phyloP scores from a whole-genome alignment of 2,888 invertebrate genomes.

The Mechanitis messenoides region DNA sequence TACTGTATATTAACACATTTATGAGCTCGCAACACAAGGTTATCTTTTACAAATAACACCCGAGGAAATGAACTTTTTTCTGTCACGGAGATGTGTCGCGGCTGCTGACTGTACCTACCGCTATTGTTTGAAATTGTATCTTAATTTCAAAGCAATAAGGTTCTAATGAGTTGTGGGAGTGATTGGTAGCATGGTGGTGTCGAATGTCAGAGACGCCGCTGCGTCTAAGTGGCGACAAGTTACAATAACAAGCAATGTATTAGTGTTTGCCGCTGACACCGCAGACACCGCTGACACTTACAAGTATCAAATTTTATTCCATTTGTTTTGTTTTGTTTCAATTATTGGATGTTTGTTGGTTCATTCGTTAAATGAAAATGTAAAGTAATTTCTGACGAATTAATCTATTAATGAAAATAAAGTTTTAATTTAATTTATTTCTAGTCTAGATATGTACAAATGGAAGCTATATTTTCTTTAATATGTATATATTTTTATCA shows the following conservation, averaged over 20 bases:
- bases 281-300: conserved; percentile 30
- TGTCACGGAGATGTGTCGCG: conserved; percentile 55
- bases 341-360: conserved; percentile 7
- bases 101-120: conserved; percentile 37
- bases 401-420: no score
- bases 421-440: no score
- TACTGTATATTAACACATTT: conserved; percentile 27
- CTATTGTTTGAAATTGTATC: conserved; percentile 5
- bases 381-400: no score
- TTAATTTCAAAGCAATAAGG: conserved; percentile 10
- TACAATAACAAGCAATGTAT: conserved; percentile 66
- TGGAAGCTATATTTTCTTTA: no score
- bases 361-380: not conserved
- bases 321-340: conserved; percentile 24
- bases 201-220: conserved; percentile 54
- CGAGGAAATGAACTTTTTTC: conserved; percentile 46
- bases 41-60: conserved; percentile 49
- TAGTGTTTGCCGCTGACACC: conserved; percentile 35
- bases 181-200: conserved; percentile 34
- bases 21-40: conserved; percentile 39
- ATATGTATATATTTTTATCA: no score
- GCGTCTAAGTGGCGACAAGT: conserved; percentile 63
- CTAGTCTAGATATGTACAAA: no score
- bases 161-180: conserved; percentile 13
- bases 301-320: conserved; percentile 41